Evolutionary conservation across 2,113 vertebrate species (phyloP).

Genomic region (Sinocyclocheilus anophthalmus): DNA sequence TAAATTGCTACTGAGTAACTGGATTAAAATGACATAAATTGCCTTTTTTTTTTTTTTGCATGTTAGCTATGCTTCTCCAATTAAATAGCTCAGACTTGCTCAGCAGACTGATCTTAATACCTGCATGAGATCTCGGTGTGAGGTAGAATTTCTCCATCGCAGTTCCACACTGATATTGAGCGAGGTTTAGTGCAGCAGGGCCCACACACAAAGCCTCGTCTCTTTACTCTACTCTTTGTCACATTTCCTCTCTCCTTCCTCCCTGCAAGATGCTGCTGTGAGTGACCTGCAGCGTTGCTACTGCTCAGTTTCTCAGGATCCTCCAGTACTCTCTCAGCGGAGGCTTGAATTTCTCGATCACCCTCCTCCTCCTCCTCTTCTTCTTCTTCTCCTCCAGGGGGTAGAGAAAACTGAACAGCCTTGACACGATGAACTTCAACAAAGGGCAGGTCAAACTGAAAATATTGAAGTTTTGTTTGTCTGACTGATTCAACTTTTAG

Average conservation of each 20-base stretch:
- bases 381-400: constrained; percentile 55
- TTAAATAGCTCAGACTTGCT: background rate
- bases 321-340: background rate
- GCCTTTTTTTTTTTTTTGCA: too few species aligned
- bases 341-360: background rate
- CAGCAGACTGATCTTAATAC: constrained; percentile 57
- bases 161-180: constrained; percentile 78
- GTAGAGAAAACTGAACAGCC: constrained; percentile 73
- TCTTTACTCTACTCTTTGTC: constrained; percentile 49
- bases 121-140: constrained; percentile 72
- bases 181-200: constrained; percentile 67
- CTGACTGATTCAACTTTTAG: background rate
- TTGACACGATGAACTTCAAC: constrained; percentile 82
- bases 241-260: constrained; percentile 11
- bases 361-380: constrained; percentile 42
- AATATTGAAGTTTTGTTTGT: background rate
- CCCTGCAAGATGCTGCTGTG: constrained; percentile 63
- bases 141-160: constrained; percentile 79
- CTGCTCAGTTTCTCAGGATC: constrained; percentile 32
- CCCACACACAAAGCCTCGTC: constrained; percentile 63
- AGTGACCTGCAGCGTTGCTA: constrained; percentile 49
- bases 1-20: background rate
- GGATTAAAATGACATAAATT: background rate
- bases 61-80: background rate
- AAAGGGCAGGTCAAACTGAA: constrained; percentile 82